phyloP scores from a whole-genome alignment of 2,797 vertebrate genomes.

The Paramormyrops hopkinsi region DNA sequence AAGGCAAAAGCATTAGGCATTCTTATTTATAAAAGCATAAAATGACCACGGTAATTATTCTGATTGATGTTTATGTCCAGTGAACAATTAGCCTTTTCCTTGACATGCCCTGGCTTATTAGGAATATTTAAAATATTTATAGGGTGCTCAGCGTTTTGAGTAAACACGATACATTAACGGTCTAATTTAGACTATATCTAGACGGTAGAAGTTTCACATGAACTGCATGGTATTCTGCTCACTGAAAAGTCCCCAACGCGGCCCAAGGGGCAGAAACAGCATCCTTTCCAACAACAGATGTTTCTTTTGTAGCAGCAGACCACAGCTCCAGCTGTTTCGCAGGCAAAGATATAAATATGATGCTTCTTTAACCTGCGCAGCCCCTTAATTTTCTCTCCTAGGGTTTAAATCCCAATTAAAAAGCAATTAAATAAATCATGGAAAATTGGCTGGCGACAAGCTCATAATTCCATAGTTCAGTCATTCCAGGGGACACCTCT shows the following conservation, averaged over 20 bases:
- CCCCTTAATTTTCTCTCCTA: not conserved
- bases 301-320: not conserved
- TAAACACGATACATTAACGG: not conserved
- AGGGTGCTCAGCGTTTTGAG: not conserved
- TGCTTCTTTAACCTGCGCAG: not conserved
- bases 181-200: not conserved
- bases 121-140: not conserved
- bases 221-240: not conserved
- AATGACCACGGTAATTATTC: not conserved
- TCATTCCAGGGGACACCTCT: not conserved
- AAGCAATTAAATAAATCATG: not conserved
- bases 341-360: not conserved
- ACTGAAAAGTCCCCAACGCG: not conserved
- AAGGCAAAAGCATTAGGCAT: not conserved
- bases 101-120: not conserved
- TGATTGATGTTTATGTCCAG: conserved; percentile 1
- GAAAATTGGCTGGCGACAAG: not conserved
- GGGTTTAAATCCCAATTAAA: not conserved
- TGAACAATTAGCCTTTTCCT: not conserved
- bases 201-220: not conserved
- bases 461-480: not conserved
- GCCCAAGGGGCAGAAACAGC: not conserved
- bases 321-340: not conserved
- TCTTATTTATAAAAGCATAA: not conserved
- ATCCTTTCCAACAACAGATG: not conserved